These are phyloP conservation scores for Pomacea maculata DNA, from an alignment of 1,140 invertebrate genomes.

Conservation along the genomic window DNA sequence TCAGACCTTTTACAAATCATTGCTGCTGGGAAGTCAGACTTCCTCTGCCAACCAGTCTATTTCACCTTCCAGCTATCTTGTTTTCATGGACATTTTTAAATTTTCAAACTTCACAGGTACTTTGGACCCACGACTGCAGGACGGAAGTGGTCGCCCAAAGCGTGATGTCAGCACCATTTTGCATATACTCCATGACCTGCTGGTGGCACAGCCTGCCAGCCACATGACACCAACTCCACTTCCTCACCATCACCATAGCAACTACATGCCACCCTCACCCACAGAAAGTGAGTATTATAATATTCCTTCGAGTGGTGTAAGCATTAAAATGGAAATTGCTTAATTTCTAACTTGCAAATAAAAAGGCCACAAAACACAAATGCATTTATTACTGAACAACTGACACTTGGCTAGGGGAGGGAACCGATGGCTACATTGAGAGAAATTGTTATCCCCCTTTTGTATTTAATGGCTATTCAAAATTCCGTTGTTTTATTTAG, in stretches of 20 bases:
- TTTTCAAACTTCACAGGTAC: constrained; percentile 72
- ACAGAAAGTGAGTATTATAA: too few species aligned
- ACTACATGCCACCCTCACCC: background rate
- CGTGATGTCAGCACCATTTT: constrained; percentile 93
- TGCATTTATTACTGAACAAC: too few species aligned
- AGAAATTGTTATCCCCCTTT: too few species aligned
- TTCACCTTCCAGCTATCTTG: background rate
- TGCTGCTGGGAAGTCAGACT: background rate
- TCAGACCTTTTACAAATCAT: too few species aligned
- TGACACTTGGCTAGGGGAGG: too few species aligned
- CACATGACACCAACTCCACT: constrained; percentile 4
- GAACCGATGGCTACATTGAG: too few species aligned
- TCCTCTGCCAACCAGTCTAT: background rate
- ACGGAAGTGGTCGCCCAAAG: constrained; percentile 87
- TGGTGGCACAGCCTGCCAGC: constrained; percentile 79
- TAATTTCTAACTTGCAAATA: too few species aligned
- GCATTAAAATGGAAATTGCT: too few species aligned
- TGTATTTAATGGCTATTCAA: too few species aligned
- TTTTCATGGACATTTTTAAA: background rate
- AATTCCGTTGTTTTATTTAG: too few species aligned
- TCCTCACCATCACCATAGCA: constrained; percentile 1
- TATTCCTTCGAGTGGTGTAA: too few species aligned
- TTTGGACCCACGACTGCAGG: constrained; percentile 91
- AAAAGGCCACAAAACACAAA: too few species aligned
- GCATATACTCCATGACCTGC: constrained; percentile 92